Evolutionary conservation across 2,888 invertebrate species (phyloP), one percentile per base, ranked within the genome.

Genomic region (Rhyacophila evoluta): DNA sequence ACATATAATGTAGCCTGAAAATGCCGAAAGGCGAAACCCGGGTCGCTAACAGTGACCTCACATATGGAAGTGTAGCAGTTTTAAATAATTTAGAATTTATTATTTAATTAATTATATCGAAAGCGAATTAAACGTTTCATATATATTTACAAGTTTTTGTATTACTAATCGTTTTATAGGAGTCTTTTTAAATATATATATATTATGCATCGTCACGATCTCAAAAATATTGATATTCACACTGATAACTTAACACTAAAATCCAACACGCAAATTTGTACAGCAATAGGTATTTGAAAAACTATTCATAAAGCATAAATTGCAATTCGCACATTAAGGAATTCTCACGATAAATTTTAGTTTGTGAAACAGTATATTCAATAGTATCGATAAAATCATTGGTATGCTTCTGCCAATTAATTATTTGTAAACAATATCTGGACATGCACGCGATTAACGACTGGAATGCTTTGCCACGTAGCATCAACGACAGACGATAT

Each of bases 371-470:
- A 55, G 55, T 55, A 19, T 55, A 55, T 55, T 55, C 19, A 55
- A 19, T 10, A 55, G 19, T 55, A 55, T 19, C 55, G 55, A 55
- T 55, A 55, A 8, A 55, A 55, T 38, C 15, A 39, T 36, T 41
- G 79, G 69, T 29, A 73, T 88, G 88, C 87, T 87, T 86, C 86
- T 85, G 87, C 85, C 88, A 86, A 89, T 89, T 89, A 89, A 89
- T 89, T 89, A 89, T 89, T 89, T 87, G 89, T 87, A 89, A 88
- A 89, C 88, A 89, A 86, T 86, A 84, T 84, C 80, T 83, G 83
- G 79, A 77, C 36, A 55, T 15, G 38, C 27, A 36, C 8, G 72
- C 37, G 55, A 41, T 75, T 29, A 36, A 5, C 29, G 39, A 71
- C 70, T 25, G 74, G 70, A 77, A 77, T 79, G 74, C 28, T 6